Evolutionary conservation across 1,140 invertebrate species (phyloP).

Genomic region (Uloborus diversus): DNA sequence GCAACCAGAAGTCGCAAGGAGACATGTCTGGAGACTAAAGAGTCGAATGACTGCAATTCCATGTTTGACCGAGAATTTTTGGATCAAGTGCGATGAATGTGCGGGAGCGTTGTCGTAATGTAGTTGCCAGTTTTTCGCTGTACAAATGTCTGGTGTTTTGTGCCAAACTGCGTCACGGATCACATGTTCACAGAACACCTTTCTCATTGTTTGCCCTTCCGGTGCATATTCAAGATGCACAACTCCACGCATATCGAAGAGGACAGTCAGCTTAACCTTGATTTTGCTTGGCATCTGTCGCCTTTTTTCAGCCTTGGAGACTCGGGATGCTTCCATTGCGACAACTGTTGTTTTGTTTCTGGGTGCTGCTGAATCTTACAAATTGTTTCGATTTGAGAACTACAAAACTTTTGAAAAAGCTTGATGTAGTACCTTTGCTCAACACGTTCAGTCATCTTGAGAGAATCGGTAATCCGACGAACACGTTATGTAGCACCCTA

Average conservation of each 20-base stretch:
- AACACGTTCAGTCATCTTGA: not conserved
- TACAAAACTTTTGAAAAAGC: not conserved
- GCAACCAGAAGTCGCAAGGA: not conserved
- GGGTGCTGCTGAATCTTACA: not conserved
- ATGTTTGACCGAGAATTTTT: slow-evolving; percentile 6
- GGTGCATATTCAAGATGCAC: slow-evolving; percentile 53
- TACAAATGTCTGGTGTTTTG: slow-evolving; percentile 54
- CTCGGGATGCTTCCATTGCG: not conserved
- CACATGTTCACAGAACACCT: slow-evolving; percentile 53
- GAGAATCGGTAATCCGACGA: not conserved
- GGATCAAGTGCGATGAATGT: slow-evolving; percentile 9
- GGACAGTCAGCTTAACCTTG: slow-evolving; percentile 27
- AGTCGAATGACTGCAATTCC: not conserved
- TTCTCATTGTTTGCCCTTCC: slow-evolving; percentile 48
- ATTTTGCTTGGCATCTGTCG: not conserved
- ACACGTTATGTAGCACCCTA: not conserved
- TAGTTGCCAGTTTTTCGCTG: slow-evolving; percentile 58
- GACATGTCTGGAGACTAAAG: not conserved
- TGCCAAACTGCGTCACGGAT: slow-evolving; percentile 49
- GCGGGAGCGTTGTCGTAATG: slow-evolving; percentile 62
- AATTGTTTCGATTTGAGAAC: slow-evolving; percentile 11
- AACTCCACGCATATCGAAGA: slow-evolving; percentile 46
- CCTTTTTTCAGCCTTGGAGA: not conserved
- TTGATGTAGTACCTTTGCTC: not conserved
- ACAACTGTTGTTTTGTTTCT: not conserved